phyloP scores from a whole-genome alignment of 2,888 invertebrate species.

The Heliconius aoede region DNA sequence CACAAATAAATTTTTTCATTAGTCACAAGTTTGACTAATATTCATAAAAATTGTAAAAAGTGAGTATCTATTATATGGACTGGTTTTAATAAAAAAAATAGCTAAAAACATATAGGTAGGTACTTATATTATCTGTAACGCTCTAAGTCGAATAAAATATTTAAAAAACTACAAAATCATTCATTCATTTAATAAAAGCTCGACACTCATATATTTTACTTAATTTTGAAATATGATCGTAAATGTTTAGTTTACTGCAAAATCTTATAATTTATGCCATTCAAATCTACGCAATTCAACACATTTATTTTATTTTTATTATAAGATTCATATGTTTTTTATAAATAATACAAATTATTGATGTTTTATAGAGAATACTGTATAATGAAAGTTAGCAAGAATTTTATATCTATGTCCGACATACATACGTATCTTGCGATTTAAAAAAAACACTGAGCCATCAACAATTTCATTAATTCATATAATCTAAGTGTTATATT shows the following conservation, averaged over 20 bases:
- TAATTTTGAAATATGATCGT: slow-evolving; percentile 14
- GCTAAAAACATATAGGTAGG: background rate
- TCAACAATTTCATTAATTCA: too few relatives aligned
- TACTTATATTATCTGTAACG: background rate
- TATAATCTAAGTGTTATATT: too few relatives aligned
- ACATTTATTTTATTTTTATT: background rate
- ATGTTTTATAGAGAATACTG: too few relatives aligned
- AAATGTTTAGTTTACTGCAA: slow-evolving; percentile 3
- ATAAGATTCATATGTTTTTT: background rate
- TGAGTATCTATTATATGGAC: background rate
- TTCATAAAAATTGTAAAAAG: too few relatives aligned
- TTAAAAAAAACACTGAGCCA: too few relatives aligned
- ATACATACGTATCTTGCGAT: too few relatives aligned
- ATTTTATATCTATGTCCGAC: too few relatives aligned
- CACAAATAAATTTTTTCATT: background rate
- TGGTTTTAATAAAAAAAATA: background rate
- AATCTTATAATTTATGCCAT: slow-evolving; percentile 15
- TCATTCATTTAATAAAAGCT: background rate
- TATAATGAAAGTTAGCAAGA: too few relatives aligned
- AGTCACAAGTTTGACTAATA: too few relatives aligned
- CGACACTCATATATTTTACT: slow-evolving; percentile 5
- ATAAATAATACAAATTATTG: too few relatives aligned
- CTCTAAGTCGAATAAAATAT: background rate
- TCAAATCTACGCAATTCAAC: background rate
- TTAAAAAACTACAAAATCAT: background rate